A percentile compares a stretch with the other conserved stretches of the same genome.
phyloP scores from a whole-genome alignment of 2,888 invertebrate species.

The Hirtodrosophila duncani region DNA sequence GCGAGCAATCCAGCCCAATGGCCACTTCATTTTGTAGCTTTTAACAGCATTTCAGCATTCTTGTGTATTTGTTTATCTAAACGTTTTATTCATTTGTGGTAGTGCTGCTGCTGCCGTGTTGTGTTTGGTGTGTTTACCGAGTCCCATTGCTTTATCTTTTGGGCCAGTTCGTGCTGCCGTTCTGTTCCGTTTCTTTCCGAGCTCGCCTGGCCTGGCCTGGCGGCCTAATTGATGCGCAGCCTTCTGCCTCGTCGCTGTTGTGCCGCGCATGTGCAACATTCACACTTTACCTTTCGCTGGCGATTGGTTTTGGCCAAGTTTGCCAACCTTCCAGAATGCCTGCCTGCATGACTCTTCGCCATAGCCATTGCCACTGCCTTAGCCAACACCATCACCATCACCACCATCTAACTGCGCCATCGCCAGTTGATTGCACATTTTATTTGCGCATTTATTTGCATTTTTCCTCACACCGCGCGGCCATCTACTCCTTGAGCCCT shows the following conservation, averaged over 20 bases:
- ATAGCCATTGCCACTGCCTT: slow-evolving; percentile 1
- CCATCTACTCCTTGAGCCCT: slow-evolving; percentile 3
- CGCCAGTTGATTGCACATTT: slow-evolving; percentile 70
- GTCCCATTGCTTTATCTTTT: slow-evolving; percentile 53
- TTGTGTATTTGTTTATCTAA: slow-evolving; percentile 74
- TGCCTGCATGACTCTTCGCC: slow-evolving; percentile 7
- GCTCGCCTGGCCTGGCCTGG: slow-evolving; percentile 43
- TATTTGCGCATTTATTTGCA: slow-evolving; percentile 74
- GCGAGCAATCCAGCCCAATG: slow-evolving; percentile 38
- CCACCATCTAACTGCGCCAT: slow-evolving; percentile 49
- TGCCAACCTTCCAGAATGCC: not conserved
- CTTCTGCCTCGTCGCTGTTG: slow-evolving; percentile 31
- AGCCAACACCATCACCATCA: slow-evolving; percentile 31
- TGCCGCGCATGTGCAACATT: slow-evolving; percentile 71
- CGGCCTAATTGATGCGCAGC: slow-evolving; percentile 74
- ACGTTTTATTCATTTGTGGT: slow-evolving; percentile 69
- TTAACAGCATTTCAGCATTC: slow-evolving; percentile 71
- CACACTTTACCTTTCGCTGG: slow-evolving; percentile 52
- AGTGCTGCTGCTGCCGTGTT: slow-evolving; percentile 37
- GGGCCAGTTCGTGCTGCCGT: slow-evolving; percentile 63
- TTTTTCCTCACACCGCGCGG: slow-evolving; percentile 70
- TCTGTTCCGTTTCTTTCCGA: slow-evolving; percentile 1
- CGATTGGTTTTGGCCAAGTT: no score
- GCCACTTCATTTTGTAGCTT: slow-evolving; percentile 72
- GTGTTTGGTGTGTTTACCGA: slow-evolving; percentile 6